Percentiles rank a stretch among this genome's conserved stretches.
phyloP scores from a whole-genome alignment of 2,113 vertebrate species.

The Danio rerio region GRCz12tu NC_133189.1:40593001-40593500 shows the following conservation, averaged over 20 bases:
- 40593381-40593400: conserved; percentile 20
- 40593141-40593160: conserved; percentile 75
- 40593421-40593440: conserved; percentile 23
- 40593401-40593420: conserved; percentile 23
- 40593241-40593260: conserved; percentile 35
- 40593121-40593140: conserved; percentile 55
- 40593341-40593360: conserved; percentile 30
- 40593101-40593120: conserved; percentile 16
- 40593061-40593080: background rate
- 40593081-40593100: conserved; percentile 30
- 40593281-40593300: conserved; percentile 13
- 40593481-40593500: conserved; percentile 15
- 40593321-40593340: conserved; percentile 26
- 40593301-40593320: conserved; percentile 16
- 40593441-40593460: background rate
- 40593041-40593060: background rate
- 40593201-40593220: conserved; percentile 69
- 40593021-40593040: conserved; percentile 35
- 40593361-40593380: conserved; percentile 9
- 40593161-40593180: conserved; percentile 77
- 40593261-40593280: conserved; percentile 15
- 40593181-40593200: conserved; percentile 71
- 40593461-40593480: background rate
- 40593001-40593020: conserved; percentile 18
- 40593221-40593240: conserved; percentile 64